phyloP scores from a whole-genome alignment of 2,888 invertebrate genomes.

The Cartodere bifasciata region DNA sequence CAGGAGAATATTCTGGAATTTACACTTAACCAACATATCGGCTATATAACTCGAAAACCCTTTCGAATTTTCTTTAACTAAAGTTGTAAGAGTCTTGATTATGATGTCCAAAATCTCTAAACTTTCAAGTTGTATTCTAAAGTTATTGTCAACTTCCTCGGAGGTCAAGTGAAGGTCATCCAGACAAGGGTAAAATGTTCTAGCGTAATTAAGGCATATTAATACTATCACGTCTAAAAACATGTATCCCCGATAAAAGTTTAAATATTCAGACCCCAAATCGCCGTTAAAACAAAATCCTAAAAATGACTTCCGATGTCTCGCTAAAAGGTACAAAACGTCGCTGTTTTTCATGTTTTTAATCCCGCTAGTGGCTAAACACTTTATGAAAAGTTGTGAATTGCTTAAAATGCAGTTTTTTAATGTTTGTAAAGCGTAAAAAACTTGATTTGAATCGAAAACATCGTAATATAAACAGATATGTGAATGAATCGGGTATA shows the following conservation, averaged over 20 bases:
- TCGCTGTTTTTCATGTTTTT: conserved; percentile 40
- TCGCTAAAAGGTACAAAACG: conserved; percentile 49
- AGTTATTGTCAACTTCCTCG: conserved; percentile 61
- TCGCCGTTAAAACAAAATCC: conserved; percentile 58
- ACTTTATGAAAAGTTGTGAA: conserved; percentile 59
- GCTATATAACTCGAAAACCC: conserved; percentile 65
- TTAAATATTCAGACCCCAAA: conserved; percentile 48
- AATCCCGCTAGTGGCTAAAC: conserved; percentile 62
- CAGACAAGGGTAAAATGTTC: conserved; percentile 65
- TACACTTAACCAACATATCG: conserved; percentile 61
- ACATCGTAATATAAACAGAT: conserved; percentile 69
- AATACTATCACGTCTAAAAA: conserved; percentile 66
- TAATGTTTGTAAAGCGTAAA: conserved; percentile 64
- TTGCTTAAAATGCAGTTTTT: conserved; percentile 58
- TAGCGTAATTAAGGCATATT: conserved; percentile 65
- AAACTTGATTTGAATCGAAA: conserved; percentile 59
- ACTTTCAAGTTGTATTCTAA: conserved; percentile 64
- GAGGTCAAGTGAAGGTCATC: conserved; percentile 51
- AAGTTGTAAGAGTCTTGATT: conserved; percentile 56
- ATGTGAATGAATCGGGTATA: conserved; percentile 72
- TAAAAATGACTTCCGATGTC: conserved; percentile 69
- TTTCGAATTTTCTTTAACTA: conserved; percentile 64
- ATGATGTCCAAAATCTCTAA: conserved; percentile 61
- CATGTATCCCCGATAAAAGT: conserved; percentile 63
- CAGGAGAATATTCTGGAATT: conserved; percentile 71